Evolutionary conservation across 2,888 invertebrate species (phyloP).

Genomic region (Podabrus alpinus): DNA sequence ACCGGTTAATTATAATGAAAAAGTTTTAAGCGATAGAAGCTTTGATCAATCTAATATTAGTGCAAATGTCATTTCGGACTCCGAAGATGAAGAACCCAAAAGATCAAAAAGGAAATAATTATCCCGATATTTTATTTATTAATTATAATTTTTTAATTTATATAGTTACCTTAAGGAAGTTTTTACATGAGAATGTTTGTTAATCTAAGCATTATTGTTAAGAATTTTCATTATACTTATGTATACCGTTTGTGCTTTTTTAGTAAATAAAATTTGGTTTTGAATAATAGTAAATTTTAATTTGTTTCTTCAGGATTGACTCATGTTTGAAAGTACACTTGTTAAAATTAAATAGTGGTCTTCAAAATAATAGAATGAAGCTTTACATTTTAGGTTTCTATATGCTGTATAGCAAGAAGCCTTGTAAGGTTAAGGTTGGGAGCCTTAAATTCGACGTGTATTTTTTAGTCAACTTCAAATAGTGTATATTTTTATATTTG

Average conservation of each 20-base stretch:
- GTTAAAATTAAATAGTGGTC: no score
- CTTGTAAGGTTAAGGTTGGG: no score
- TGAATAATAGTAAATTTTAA: no score
- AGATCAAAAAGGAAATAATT: not conserved
- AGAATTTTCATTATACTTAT: not conserved
- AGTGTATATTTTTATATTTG: no score
- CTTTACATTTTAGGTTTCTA: no score
- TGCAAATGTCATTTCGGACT: constrained; percentile 3
- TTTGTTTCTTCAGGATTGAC: no score
- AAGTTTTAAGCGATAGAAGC: not conserved
- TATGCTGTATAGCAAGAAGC: no score
- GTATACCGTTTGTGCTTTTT: not conserved
- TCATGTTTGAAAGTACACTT: no score
- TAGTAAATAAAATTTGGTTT: no score
- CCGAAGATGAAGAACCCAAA: constrained; percentile 7
- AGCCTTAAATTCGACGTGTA: no score
- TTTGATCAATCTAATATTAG: not conserved
- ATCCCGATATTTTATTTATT: not conserved
- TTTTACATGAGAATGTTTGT: not conserved
- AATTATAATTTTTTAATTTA: not conserved
- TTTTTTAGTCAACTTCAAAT: no score
- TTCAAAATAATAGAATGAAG: no score
- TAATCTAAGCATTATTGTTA: not conserved
- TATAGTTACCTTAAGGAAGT: not conserved
- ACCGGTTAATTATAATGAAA: constrained; percentile 10